These are phyloP conservation scores for Grantiella picta DNA, from an alignment of 2,113 vertebrate genomes.

Conservation along the genomic window DNA sequence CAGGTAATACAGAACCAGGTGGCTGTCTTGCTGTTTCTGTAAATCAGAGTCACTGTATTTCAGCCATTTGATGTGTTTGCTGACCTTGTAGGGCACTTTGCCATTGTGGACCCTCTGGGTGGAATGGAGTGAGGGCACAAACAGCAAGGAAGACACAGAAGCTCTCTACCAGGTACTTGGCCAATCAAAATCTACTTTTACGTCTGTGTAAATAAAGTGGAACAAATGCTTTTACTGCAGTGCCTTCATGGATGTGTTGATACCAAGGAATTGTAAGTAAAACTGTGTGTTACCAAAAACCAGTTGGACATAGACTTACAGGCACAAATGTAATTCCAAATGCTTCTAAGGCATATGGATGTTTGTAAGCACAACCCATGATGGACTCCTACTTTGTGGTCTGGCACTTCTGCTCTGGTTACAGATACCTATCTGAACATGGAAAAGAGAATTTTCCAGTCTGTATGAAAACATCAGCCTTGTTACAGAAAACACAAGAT, in stretches of 20 bases:
- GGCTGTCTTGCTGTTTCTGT: not conserved
- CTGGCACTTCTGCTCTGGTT: not conserved
- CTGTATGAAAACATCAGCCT: not conserved
- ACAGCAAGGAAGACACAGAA: constrained; percentile 79
- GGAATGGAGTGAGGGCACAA: constrained; percentile 81
- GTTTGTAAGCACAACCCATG: not conserved
- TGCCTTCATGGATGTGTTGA: not conserved
- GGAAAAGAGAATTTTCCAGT: not conserved
- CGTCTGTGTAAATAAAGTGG: not conserved
- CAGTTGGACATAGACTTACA: not conserved
- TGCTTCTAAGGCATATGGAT: not conserved
- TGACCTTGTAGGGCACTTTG: constrained; percentile 77
- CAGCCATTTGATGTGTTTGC: not conserved
- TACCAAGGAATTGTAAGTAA: not conserved
- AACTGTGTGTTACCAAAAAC: not conserved
- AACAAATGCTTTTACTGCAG: not conserved
- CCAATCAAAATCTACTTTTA: not conserved
- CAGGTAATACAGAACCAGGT: not conserved
- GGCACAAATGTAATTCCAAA: not conserved
- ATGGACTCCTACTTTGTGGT: not conserved
- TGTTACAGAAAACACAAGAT: not conserved
- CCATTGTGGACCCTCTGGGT: constrained; percentile 85
- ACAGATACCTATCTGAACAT: not conserved
- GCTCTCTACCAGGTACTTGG: constrained; percentile 83
- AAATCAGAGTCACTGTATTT: not conserved